A percentile compares a stretch with the other conserved stretches of the same genome.
Evolutionary conservation across 2,797 vertebrate species (phyloP).

Genomic region (Dendrocincla fuliginosa): DNA sequence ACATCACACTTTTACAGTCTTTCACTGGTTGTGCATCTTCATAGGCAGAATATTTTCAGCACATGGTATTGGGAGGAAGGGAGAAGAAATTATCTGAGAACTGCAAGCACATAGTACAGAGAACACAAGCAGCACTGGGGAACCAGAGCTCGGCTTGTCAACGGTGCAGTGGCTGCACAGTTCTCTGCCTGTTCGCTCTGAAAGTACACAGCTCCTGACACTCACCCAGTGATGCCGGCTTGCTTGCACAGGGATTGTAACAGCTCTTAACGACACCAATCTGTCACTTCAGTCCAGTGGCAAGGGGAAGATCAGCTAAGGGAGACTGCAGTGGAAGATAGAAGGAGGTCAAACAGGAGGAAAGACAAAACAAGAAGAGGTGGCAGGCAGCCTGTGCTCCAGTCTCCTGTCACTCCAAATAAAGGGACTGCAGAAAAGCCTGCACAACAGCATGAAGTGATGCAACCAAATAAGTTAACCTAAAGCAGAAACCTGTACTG

Average conservation of each 20-base stretch:
- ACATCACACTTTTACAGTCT: neutral
- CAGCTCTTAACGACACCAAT: neutral
- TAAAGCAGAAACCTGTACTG: neutral
- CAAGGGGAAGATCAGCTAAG: neutral
- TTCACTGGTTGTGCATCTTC: neutral
- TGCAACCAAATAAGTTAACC: neutral
- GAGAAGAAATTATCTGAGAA: neutral
- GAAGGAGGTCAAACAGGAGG: neutral
- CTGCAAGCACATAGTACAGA: accelerated
- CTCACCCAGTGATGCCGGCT: neutral
- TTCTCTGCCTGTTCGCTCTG: neutral
- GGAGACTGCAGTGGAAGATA: neutral
- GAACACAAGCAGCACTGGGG: accelerated
- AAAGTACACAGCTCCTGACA: neutral
- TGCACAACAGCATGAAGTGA: neutral
- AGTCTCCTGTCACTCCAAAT: neutral
- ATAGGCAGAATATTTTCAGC: neutral
- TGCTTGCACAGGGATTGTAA: accelerated
- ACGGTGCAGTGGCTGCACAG: neutral
- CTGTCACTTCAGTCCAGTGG: neutral
- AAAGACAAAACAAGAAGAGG: neutral
- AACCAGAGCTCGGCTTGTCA: neutral
- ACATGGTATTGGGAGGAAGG: neutral
- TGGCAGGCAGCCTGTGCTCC: accelerated
- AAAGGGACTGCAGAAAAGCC: neutral